These are phyloP conservation scores for Tenthredo notha DNA, from an alignment of 2,888 invertebrate genomes.

Conservation along the genomic window DNA sequence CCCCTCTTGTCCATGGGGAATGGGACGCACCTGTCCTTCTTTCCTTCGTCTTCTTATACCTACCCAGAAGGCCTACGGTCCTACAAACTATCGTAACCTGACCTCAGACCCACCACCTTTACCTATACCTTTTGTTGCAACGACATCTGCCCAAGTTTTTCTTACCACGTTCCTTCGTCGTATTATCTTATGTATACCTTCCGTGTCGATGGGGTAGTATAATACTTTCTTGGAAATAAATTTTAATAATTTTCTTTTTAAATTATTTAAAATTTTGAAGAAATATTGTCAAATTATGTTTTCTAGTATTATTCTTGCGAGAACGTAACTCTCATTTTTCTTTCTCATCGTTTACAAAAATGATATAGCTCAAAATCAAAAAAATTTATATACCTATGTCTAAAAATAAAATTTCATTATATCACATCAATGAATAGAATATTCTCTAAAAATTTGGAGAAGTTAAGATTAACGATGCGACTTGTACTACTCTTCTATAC, in stretches of 20 bases:
- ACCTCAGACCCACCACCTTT: conserved; percentile 12
- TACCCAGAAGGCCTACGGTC: conserved; percentile 16
- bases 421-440: too few species aligned
- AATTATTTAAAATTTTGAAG: too few species aligned
- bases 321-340: too few species aligned
- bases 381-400: too few species aligned
- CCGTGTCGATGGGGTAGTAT: not conserved
- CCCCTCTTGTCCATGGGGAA: not conserved
- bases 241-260: not conserved
- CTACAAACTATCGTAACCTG: conserved; percentile 25
- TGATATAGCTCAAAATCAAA: too few species aligned
- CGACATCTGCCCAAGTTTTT: conserved; percentile 30
- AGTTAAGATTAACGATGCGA: too few species aligned
- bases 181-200: not conserved
- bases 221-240: not conserved
- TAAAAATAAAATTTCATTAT: too few species aligned
- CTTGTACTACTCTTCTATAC: too few species aligned
- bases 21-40: conserved; percentile 57
- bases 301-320: too few species aligned
- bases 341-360: too few species aligned
- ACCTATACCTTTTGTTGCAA: conserved; percentile 18
- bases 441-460: too few species aligned
- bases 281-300: too few species aligned
- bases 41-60: conserved; percentile 15
- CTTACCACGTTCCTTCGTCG: not conserved